Conservation (phyloP, 2,888 invertebrate genomes). For the Scrobipalpa costella region DNA sequence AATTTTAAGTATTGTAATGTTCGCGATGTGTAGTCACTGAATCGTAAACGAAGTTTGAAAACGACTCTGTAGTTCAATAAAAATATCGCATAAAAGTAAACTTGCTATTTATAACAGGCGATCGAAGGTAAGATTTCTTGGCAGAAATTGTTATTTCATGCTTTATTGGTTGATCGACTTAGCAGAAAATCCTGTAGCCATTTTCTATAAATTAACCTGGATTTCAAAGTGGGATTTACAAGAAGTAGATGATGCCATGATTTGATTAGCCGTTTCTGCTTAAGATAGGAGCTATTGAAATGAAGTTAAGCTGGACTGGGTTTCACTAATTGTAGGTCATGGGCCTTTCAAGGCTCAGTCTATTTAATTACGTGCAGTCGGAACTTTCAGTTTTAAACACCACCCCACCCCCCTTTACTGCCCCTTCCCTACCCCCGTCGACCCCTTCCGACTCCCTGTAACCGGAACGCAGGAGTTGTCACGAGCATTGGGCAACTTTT, state of each 20-base stretch:
- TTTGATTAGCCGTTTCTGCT: not conserved
- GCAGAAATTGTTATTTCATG: not conserved
- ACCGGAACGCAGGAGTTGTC: slow-evolving; percentile 39
- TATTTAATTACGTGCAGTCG: slow-evolving; percentile 53
- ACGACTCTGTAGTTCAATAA: slow-evolving; percentile 33
- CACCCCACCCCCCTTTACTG: slow-evolving; percentile 30
- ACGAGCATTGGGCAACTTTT: slow-evolving; percentile 42
- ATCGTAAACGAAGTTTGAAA: slow-evolving; percentile 44
- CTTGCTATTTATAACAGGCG: not conserved
- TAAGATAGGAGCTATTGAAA: not conserved
- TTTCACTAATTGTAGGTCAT: slow-evolving; percentile 47
- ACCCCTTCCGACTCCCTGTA: slow-evolving; percentile 33
- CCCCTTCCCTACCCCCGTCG: slow-evolving; percentile 21
- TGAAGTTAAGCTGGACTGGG: slow-evolving; percentile 25
- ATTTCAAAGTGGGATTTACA: slow-evolving; percentile 17
- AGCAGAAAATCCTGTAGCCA: not conserved
- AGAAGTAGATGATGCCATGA: not conserved
- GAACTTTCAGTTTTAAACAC: slow-evolving; percentile 50
- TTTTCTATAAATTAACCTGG: not conserved
- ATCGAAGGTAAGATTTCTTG: not conserved
- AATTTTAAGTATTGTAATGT: slow-evolving; percentile 6
- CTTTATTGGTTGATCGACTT: not conserved
- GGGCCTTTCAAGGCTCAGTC: slow-evolving; percentile 42
- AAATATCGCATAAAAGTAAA: slow-evolving; percentile 10
- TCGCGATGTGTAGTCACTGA: not conserved